Percentiles rank a stretch among this genome's conserved stretches.
phyloP scores from a whole-genome alignment of 2,113 vertebrate species.

The Apodemus speciosus region DNA sequence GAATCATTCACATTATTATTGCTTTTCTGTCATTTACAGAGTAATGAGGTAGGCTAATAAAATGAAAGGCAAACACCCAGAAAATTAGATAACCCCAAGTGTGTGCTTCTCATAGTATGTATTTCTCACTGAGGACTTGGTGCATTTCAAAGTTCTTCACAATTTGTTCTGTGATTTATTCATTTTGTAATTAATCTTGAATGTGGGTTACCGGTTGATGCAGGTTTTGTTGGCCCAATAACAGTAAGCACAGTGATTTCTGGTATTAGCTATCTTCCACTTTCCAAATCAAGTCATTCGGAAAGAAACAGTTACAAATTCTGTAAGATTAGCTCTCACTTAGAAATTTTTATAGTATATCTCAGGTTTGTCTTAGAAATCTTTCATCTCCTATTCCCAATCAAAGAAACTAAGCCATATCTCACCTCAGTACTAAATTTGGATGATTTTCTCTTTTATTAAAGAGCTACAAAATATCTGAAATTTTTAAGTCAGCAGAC shows the following conservation, averaged over 20 bases:
- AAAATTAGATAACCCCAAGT: not conserved
- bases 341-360: not conserved
- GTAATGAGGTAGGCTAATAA: slow-evolving; percentile 5
- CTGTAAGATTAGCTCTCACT: not conserved
- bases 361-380: slow-evolving; percentile 21
- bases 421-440: not conserved
- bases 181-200: not conserved
- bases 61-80: not conserved
- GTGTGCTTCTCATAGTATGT: not conserved
- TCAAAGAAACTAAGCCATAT: not conserved
- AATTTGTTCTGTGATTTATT: not conserved
- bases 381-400: not conserved
- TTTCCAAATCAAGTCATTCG: not conserved
- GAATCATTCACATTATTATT: slow-evolving; percentile 19
- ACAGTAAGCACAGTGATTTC: not conserved
- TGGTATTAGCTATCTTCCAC: not conserved
- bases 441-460: not conserved
- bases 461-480: not conserved
- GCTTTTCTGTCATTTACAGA: not conserved
- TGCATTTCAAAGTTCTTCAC: not conserved
- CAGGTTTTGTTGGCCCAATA: not conserved
- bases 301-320: not conserved
- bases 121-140: not conserved
- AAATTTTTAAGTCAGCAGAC: not conserved
- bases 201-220: not conserved